Conservation (phyloP, 2,888 invertebrate species). For the Pegoplata infirma region DNA sequence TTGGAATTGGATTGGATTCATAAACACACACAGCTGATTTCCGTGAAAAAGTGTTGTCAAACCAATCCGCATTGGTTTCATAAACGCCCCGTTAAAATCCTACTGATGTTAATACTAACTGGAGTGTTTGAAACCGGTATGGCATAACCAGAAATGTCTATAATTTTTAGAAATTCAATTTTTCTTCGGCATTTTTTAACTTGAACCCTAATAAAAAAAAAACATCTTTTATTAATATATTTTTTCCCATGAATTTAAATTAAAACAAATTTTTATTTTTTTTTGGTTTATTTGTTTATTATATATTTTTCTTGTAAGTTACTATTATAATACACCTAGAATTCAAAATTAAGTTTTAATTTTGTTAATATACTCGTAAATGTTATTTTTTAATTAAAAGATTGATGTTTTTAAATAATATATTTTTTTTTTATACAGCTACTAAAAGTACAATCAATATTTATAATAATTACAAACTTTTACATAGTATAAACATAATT, state of each 20-base stretch:
- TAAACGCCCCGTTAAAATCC: no score
- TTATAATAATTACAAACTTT: conserved; percentile 36
- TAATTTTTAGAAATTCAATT: no score
- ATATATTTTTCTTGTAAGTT: conserved; percentile 41
- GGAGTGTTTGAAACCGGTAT: no score
- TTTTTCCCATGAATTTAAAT: background rate
- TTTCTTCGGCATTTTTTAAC: no score
- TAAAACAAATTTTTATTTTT: conserved; percentile 10
- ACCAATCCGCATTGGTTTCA: no score
- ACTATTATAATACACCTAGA: conserved; percentile 59
- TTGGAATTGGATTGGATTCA: no score
- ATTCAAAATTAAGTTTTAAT: conserved; percentile 43
- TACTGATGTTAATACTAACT: no score
- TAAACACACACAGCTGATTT: no score
- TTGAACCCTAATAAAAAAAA: no score
- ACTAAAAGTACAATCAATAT: conserved; percentile 6
- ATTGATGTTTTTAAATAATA: conserved; percentile 38
- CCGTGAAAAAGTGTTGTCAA: no score
- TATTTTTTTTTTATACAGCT: conserved; percentile 40
- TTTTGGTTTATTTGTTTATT: conserved; percentile 46
- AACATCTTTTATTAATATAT: no score
- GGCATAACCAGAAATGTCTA: no score
- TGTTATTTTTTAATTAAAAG: conserved; percentile 22
- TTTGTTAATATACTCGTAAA: conserved; percentile 43
- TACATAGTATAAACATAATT: conserved; percentile 22